Conservation (phyloP, 2,888 invertebrate genomes). For the Heliconius cydno region DNA sequence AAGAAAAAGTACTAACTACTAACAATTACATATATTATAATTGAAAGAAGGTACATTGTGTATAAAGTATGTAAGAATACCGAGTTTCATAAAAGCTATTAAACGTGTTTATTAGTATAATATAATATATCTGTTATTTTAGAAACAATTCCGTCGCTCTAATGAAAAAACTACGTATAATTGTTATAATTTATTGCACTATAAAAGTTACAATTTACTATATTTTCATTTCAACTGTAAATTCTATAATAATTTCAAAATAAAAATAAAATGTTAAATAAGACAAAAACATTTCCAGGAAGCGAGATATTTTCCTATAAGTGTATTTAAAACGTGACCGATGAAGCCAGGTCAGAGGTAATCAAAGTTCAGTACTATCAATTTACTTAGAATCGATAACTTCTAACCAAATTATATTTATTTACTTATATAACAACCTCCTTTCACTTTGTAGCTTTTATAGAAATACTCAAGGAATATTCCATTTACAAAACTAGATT, state of each 20-base stretch:
- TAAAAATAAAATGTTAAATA: neutral
- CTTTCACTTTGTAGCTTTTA: neutral
- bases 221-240: no score
- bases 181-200: no score
- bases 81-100: no score
- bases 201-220: no score
- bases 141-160: no score
- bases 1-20: no score
- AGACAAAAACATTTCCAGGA: neutral
- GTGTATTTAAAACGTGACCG: conserved; percentile 52
- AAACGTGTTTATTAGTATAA: no score
- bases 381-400: conserved; percentile 3
- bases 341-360: conserved; percentile 2
- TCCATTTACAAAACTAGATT: neutral
- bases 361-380: conserved; percentile 15
- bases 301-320: conserved; percentile 37
- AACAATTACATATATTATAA: no score
- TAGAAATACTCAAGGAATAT: neutral
- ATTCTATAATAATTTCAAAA: neutral
- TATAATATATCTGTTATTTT: no score
- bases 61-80: no score
- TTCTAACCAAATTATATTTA: neutral
- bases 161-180: no score
- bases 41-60: no score
- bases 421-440: conserved; percentile 1